phyloP scores from a whole-genome alignment of 2,888 invertebrate species.

The Drosophila anomalata region DNA sequence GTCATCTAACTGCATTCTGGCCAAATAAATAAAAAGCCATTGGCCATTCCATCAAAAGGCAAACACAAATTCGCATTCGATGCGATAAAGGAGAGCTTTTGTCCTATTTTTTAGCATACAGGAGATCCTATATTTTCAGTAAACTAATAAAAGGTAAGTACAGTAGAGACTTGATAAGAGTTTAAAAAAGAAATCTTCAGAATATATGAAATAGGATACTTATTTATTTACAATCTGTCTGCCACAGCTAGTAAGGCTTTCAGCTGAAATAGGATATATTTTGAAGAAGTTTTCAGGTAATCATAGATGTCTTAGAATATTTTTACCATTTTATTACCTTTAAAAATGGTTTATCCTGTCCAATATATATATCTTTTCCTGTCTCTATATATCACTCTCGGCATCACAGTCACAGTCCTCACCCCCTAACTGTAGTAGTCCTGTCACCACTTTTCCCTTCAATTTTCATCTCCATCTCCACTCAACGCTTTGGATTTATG shows the following conservation, averaged over 20 bases:
- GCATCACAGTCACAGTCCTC: background rate
- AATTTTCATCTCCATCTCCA: slow-evolving; percentile 8
- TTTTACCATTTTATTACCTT: background rate
- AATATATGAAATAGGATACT: too few species aligned
- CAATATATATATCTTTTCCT: background rate
- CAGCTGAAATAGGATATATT: too few species aligned
- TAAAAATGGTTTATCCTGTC: background rate
- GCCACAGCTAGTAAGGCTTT: too few species aligned
- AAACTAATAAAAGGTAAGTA: too few species aligned
- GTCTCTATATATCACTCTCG: background rate
- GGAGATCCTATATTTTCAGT: background rate
- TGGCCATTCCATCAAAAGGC: slow-evolving; percentile 15
- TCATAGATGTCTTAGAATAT: too few species aligned
- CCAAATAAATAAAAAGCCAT: background rate
- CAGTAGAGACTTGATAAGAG: too few species aligned
- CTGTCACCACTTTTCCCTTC: slow-evolving; percentile 2
- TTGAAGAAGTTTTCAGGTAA: too few species aligned
- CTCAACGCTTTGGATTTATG: slow-evolving; percentile 55
- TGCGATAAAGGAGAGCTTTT: slow-evolving; percentile 14
- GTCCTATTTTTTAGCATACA: background rate
- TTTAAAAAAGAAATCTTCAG: too few species aligned
- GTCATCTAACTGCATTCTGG: background rate
- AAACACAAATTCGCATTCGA: slow-evolving; percentile 42
- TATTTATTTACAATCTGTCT: too few species aligned
- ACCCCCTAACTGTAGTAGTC: slow-evolving; percentile 32